Evolutionary conservation across 2,888 invertebrate genomes (phyloP).

Genomic region (Lydus trimaculatus): DNA sequence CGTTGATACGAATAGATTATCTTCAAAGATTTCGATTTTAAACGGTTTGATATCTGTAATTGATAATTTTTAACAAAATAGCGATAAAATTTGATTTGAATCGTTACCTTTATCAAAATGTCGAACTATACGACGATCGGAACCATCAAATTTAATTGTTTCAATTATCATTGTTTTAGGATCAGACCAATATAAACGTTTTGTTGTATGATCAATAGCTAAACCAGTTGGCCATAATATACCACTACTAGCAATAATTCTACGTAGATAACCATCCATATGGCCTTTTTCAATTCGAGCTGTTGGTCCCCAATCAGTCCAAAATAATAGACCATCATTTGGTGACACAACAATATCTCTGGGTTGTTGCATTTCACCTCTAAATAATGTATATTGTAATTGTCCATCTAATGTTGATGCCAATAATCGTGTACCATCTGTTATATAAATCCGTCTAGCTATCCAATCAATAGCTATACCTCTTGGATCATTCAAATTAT

Average conservation of each 20-base stretch:
- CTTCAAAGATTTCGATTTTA: constrained; percentile 78
- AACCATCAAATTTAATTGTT: constrained; percentile 73
- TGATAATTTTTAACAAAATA: too few relatives aligned
- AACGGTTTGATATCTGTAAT: constrained; percentile 68
- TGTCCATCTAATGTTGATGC: constrained; percentile 67
- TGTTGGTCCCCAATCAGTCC: constrained; percentile 75
- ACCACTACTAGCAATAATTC: constrained; percentile 65
- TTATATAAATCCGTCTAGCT: constrained; percentile 73
- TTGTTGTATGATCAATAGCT: constrained; percentile 76
- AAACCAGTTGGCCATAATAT: constrained; percentile 79
- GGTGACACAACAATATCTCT: constrained; percentile 74
- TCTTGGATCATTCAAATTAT: constrained; percentile 69
- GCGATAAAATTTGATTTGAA: background rate
- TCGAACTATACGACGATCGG: constrained; percentile 68
- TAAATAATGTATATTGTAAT: constrained; percentile 64
- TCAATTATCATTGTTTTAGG: constrained; percentile 78
- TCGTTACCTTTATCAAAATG: constrained; percentile 63
- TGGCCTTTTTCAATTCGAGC: constrained; percentile 70
- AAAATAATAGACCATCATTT: constrained; percentile 72
- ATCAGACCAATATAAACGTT: constrained; percentile 86
- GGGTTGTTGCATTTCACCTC: constrained; percentile 67
- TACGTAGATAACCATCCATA: constrained; percentile 68
- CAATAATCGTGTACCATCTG: constrained; percentile 64
- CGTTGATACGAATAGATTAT: constrained; percentile 71
- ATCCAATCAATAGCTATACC: constrained; percentile 80